phyloP scores from a whole-genome alignment of 2,888 invertebrate genomes.

The Spisula solida region DNA sequence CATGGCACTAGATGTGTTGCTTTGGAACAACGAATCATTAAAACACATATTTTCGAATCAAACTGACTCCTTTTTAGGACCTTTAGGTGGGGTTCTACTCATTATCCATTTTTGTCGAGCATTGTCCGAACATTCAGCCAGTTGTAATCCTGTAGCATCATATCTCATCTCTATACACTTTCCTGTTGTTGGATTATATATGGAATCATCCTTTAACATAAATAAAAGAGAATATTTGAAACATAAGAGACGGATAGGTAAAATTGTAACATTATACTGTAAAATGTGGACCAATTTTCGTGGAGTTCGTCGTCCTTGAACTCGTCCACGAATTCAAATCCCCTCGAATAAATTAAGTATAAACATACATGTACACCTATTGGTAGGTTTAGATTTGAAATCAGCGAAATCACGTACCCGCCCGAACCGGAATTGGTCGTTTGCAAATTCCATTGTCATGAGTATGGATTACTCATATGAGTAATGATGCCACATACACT shows the following conservation, averaged over 20 bases:
- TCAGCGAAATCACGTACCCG: no score
- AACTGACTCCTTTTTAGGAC: slow-evolving; percentile 38
- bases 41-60: background rate
- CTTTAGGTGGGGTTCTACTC: slow-evolving; percentile 74
- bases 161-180: slow-evolving; percentile 80
- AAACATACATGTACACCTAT: no score
- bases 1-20: background rate
- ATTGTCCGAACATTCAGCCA: slow-evolving; percentile 78
- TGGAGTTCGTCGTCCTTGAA: background rate
- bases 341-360: no score
- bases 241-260: background rate
- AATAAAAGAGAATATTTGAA: no score
- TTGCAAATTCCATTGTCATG: no score
- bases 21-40: no score
- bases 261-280: background rate
- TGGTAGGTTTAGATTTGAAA: no score
- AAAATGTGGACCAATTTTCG: background rate
- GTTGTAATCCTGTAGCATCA: slow-evolving; percentile 77
- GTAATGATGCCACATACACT: no score
- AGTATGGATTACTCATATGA: no score
- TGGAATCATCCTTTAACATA: slow-evolving; percentile 74
- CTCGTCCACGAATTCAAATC: background rate
- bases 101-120: slow-evolving; percentile 83
- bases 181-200: slow-evolving; percentile 74
- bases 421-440: no score